phyloP scores from a whole-genome alignment of 2,888 invertebrate species.

The Parthenolecanium corni region DNA sequence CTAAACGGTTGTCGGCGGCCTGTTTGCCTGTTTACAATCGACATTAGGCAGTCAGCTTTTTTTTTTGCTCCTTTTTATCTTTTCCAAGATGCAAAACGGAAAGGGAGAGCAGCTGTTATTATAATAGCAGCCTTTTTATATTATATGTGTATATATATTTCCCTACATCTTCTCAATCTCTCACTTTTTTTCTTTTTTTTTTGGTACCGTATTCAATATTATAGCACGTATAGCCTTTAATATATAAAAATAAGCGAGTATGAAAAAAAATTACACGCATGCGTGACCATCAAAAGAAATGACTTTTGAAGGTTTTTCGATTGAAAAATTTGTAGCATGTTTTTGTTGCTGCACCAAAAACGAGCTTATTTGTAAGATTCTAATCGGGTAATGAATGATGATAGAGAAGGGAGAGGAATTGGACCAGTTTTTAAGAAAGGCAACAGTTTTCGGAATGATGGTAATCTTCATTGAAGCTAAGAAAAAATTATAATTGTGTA shows the following conservation, averaged over 20 bases:
- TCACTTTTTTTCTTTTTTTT: conserved; percentile 1
- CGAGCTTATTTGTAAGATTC: conserved; percentile 6
- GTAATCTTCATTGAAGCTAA: too few relatives aligned
- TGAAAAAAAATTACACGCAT: conserved; percentile 21
- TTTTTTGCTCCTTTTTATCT: too few relatives aligned
- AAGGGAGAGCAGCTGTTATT: conserved; percentile 21
- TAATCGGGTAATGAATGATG: not conserved
- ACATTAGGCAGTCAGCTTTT: conserved; percentile 26
- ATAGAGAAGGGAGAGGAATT: too few relatives aligned
- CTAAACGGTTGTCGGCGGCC: conserved; percentile 28
- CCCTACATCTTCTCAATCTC: conserved; percentile 10
- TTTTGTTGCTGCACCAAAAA: not conserved
- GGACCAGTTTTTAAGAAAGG: too few relatives aligned
- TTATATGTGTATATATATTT: not conserved
- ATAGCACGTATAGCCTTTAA: conserved; percentile 11
- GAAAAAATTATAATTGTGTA: too few relatives aligned
- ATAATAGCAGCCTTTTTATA: conserved; percentile 16
- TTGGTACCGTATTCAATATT: conserved; percentile 12
- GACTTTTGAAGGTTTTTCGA: conserved; percentile 22
- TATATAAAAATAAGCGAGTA: conserved; percentile 25
- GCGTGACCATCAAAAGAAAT: conserved; percentile 23
- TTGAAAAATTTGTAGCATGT: conserved; percentile 3
- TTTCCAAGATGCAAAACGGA: conserved; percentile 16
- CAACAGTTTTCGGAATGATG: too few relatives aligned
- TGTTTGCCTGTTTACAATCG: conserved; percentile 27